These are phyloP conservation scores for Heliothis peltigera DNA, from an alignment of 2,888 invertebrate species.

Conservation along the genomic window DNA sequence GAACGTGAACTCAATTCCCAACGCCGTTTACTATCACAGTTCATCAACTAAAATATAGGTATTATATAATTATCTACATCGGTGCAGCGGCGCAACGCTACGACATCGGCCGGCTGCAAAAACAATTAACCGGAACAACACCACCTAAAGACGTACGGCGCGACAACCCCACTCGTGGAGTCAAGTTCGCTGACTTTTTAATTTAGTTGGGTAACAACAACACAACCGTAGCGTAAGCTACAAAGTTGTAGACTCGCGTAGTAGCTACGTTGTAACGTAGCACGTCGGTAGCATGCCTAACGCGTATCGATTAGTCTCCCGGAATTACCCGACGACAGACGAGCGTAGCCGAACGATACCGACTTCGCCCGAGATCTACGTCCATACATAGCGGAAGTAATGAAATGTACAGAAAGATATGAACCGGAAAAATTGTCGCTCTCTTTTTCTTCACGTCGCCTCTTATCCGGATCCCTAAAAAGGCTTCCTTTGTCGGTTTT, in stretches of 20 bases:
- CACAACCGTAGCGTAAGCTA: constrained; percentile 79
- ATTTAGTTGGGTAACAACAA: constrained; percentile 69
- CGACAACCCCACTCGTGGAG: constrained; percentile 63
- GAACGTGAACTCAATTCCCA: constrained; percentile 62
- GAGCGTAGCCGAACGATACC: constrained; percentile 73
- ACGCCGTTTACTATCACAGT: constrained; percentile 61
- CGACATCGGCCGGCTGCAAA: constrained; percentile 60
- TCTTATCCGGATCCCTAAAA: constrained; percentile 80
- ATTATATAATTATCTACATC: constrained; percentile 45
- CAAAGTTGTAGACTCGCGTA: constrained; percentile 79
- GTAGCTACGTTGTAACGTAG: constrained; percentile 81
- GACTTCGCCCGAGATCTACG: constrained; percentile 72
- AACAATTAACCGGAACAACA: constrained; percentile 64
- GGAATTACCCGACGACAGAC: constrained; percentile 74
- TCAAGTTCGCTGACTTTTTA: constrained; percentile 75
- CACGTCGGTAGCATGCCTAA: constrained; percentile 77
- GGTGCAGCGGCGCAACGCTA: constrained; percentile 35
- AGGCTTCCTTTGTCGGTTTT: constrained; percentile 80
- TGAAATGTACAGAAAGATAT: constrained; percentile 89
- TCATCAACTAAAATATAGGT: constrained; percentile 62
- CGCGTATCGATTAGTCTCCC: constrained; percentile 85
- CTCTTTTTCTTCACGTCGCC: constrained; percentile 85
- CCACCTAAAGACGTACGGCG: constrained; percentile 54
- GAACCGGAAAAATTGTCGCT: constrained; percentile 89
- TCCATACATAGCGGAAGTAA: constrained; percentile 88